Conservation (phyloP, 2,797 vertebrate genomes). For the Acanthis flammea region DNA sequence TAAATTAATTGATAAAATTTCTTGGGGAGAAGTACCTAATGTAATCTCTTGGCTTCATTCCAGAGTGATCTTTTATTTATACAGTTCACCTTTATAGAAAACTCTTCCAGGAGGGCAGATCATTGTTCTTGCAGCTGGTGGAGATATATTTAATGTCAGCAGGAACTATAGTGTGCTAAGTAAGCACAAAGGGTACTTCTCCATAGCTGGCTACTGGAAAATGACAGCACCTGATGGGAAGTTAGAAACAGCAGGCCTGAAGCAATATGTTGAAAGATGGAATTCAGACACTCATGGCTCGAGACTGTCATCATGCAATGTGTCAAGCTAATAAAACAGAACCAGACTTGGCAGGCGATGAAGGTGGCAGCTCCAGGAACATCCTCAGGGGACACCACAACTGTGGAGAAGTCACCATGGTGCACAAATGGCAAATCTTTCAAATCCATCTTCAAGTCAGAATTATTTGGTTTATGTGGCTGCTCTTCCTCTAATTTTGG, state of each 20-base stretch:
- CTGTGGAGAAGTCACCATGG: neutral
- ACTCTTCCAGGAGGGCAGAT: neutral
- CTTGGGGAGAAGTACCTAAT: neutral
- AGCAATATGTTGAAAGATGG: constrained; percentile 12
- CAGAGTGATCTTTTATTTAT: neutral
- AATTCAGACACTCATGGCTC: neutral
- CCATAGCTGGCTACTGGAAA: neutral
- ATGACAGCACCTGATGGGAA: constrained; percentile 24
- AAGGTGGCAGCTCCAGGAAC: neutral
- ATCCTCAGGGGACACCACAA: neutral
- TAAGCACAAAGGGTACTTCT: neutral
- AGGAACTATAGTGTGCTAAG: neutral
- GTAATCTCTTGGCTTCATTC: neutral
- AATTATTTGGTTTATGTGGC: neutral
- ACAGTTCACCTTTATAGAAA: neutral
- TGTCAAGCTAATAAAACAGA: constrained; percentile 42
- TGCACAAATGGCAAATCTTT: neutral
- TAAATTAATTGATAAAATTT: neutral
- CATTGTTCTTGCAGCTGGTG: neutral
- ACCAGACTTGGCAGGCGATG: neutral
- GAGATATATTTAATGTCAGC: neutral
- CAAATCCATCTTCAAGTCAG: neutral
- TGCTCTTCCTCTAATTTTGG: neutral
- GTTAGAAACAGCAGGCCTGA: neutral
- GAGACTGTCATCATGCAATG: neutral